These are phyloP conservation scores for Nasonia longicornis DNA, from an alignment of 1,140 invertebrate species.

Conservation along the genomic window DNA sequence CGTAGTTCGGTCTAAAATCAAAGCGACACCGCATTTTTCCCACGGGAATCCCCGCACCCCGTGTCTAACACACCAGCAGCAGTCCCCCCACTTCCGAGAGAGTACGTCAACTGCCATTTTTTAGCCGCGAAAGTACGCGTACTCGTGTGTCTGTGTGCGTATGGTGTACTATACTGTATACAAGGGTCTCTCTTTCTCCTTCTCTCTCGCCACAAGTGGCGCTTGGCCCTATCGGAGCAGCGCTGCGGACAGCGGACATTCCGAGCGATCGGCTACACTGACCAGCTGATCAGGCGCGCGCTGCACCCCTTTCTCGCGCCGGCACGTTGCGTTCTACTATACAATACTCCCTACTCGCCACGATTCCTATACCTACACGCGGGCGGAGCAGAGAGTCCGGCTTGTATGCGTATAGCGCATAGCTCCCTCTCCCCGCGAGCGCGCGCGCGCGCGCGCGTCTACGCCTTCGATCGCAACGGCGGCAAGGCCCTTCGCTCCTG, in stretches of 20 bases:
- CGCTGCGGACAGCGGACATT: background rate
- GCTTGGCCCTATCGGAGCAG: background rate
- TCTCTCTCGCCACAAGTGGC: background rate
- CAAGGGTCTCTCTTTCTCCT: background rate
- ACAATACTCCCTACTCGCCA: background rate
- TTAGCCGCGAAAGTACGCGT: background rate
- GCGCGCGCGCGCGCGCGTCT: background rate
- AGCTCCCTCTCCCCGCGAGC: background rate
- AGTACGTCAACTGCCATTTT: slow-evolving; percentile 20
- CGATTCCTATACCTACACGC: too few species aligned
- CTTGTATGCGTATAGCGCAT: too few species aligned
- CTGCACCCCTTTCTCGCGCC: slow-evolving; percentile 16
- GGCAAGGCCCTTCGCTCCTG: too few species aligned
- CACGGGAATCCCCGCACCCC: too few species aligned
- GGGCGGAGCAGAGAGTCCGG: too few species aligned
- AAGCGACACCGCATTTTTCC: too few species aligned
- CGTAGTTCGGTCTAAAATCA: too few species aligned
- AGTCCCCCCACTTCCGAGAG: too few species aligned
- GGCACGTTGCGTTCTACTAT: background rate
- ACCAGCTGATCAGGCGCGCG: slow-evolving; percentile 38
- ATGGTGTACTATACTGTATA: too few species aligned
- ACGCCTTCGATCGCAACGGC: slow-evolving; percentile 26
- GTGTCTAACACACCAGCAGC: too few species aligned
- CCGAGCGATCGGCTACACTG: background rate
- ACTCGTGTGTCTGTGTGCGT: background rate